Conservation (phyloP, 2,113 vertebrate genomes). For the Aptenodytes forsteri region DNA sequence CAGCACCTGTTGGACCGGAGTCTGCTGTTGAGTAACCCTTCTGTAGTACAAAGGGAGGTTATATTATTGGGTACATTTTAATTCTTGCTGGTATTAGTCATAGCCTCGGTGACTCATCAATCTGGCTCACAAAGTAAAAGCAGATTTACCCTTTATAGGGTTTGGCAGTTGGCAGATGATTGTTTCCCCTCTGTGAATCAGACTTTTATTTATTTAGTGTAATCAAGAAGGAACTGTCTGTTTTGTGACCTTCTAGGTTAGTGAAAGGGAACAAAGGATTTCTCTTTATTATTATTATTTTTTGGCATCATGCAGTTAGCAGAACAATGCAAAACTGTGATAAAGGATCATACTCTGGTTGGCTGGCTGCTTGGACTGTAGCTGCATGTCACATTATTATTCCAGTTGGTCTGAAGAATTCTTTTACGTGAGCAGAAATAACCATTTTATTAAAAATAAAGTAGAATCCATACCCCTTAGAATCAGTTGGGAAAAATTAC, state of each 20-base stretch:
- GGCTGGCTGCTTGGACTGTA: slow-evolving; percentile 37
- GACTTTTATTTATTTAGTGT: slow-evolving; percentile 78
- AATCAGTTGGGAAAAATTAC: not conserved
- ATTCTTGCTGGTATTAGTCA: slow-evolving; percentile 72
- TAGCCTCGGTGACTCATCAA: slow-evolving; percentile 72
- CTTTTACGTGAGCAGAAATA: slow-evolving; percentile 14
- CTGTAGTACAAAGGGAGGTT: slow-evolving; percentile 29
- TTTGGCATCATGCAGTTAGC: slow-evolving; percentile 70
- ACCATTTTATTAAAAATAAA: slow-evolving; percentile 42
- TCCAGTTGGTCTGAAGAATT: not conserved
- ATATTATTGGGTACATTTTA: slow-evolving; percentile 51
- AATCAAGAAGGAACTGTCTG: slow-evolving; percentile 83
- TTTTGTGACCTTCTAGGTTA: slow-evolving; percentile 81
- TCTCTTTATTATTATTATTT: slow-evolving; percentile 75
- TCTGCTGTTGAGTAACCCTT: not conserved
- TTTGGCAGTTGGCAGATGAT: slow-evolving; percentile 68
- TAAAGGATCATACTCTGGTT: slow-evolving; percentile 49
- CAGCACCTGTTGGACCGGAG: not conserved
- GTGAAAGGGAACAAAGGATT: slow-evolving; percentile 77
- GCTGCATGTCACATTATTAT: slow-evolving; percentile 37
- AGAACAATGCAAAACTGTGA: slow-evolving; percentile 77
- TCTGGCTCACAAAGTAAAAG: slow-evolving; percentile 74
- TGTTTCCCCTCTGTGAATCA: slow-evolving; percentile 71
- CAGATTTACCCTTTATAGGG: slow-evolving; percentile 72
- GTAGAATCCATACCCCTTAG: not conserved